A percentile compares a stretch with the other conserved stretches of the same genome.
These are phyloP conservation scores for Drosophila arawakana DNA, from an alignment of 1,140 invertebrate genomes.

Conservation along the genomic window DNA sequence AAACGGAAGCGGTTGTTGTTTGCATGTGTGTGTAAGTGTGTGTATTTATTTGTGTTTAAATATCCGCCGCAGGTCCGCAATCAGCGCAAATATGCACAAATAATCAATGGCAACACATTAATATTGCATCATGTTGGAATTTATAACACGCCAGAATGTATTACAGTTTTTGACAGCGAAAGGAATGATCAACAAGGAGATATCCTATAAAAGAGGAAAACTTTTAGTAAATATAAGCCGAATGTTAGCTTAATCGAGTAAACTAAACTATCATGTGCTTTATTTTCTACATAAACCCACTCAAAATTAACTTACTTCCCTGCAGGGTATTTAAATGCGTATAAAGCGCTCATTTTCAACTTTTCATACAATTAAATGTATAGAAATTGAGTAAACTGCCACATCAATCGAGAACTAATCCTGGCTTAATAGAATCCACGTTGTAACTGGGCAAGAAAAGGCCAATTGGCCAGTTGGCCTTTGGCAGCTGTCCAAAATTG, in stretches of 20 bases:
- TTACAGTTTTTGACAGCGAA: not conserved
- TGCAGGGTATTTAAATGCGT: constrained; percentile 6
- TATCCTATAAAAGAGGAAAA: not conserved
- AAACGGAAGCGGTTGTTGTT: constrained; percentile 58
- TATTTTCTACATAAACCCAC: too few relatives aligned
- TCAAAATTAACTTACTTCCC: not conserved
- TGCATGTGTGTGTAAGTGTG: constrained; percentile 26
- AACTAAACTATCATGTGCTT: too few relatives aligned
- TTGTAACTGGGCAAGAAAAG: constrained; percentile 13
- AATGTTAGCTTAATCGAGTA: too few relatives aligned
- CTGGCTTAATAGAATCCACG: constrained; percentile 20
- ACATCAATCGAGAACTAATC: constrained; percentile 14
- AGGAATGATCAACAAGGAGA: not conserved
- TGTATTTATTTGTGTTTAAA: constrained; percentile 13
- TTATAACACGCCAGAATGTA: constrained; percentile 4
- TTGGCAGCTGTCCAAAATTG: constrained; percentile 44
- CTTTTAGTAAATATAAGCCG: not conserved
- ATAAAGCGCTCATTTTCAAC: not conserved
- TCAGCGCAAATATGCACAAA: constrained; percentile 59
- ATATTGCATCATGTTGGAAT: constrained; percentile 56
- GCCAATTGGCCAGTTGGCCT: constrained; percentile 11
- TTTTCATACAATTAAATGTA: constrained; percentile 10
- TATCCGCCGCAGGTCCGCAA: constrained; percentile 51
- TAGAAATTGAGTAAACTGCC: constrained; percentile 3
- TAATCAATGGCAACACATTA: constrained; percentile 53